These are phyloP conservation scores for Florisuga fusca DNA, from an alignment of 2,797 vertebrate genomes.

Conservation along the genomic window DNA sequence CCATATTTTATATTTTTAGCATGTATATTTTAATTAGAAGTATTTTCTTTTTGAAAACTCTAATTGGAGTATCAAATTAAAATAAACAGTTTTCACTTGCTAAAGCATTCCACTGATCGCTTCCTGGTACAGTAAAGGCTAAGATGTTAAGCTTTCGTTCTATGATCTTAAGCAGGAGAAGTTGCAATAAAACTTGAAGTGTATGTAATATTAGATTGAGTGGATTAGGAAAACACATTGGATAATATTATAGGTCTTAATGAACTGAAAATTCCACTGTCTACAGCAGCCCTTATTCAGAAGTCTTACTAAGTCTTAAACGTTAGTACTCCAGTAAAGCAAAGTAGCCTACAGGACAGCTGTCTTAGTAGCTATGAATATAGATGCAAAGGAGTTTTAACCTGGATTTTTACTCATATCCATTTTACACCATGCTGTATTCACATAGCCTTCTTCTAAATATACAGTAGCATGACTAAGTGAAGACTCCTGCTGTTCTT, in stretches of 20 bases:
- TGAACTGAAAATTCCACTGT: not conserved
- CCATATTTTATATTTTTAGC: constrained; percentile 18
- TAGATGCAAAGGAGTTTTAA: not conserved
- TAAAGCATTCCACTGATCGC: not conserved
- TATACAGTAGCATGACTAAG: rapidly evolving
- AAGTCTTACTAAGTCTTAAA: not conserved
- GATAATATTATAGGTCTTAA: not conserved
- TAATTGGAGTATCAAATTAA: constrained; percentile 40
- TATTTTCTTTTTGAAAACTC: constrained; percentile 32
- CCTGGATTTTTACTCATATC: not conserved
- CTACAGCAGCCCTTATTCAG: not conserved
- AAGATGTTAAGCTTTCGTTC: not conserved
- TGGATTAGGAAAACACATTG: not conserved
- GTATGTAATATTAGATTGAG: not conserved
- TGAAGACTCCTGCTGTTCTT: not conserved
- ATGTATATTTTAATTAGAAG: constrained; percentile 11
- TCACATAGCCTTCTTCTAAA: not conserved
- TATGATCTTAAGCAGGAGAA: not conserved
- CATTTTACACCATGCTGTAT: not conserved
- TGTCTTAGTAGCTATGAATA: not conserved
- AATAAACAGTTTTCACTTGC: not conserved
- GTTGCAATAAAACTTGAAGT: not conserved
- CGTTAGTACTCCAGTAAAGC: not conserved
- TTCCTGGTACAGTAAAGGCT: not conserved
- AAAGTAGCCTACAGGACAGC: not conserved